Evolutionary conservation across 2,888 invertebrate genomes (phyloP), one percentile per base, ranked within the genome.

Genomic region (Andricus quercusramuli): DNA sequence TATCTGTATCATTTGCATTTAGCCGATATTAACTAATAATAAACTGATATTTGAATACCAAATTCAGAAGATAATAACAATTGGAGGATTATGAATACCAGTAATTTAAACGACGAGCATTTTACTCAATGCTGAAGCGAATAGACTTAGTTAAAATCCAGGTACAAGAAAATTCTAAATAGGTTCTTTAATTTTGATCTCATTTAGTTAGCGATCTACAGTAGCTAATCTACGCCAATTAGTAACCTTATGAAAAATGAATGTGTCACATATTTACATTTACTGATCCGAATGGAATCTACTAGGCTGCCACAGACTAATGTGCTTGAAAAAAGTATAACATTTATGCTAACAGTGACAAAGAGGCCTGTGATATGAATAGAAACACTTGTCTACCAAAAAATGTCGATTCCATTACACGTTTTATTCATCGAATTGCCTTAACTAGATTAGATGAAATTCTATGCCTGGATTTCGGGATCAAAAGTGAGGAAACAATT

Each of bases 191-290:
- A 41, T 47, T 56, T 47, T 70, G 70, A 29, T 70, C 51, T 11
- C 51, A 29, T 29, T 70, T 70, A 47, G 29, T 51, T 44, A 70
- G 47, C 47, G 29, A 70, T 70, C 51, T 56, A n/a, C 70, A 51
- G 59, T 29, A 56, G 70, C 51, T 25, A 29, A 51, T 51, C 47
- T 56, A 29, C 51, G 56, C 5, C 74, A 74, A 74, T 74, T 74
- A 74, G 56, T 56, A 74, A 15, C 74, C 74, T 74, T 32, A 29
- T 56, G 56, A 15, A 56, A 74, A 74, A 74, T 32, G 74, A 74
- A 74, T 56, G 51, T 47, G 67, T 70, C 29, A 74, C 11, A 70
- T 51, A 74, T 56, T 56, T 74, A 32, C 32, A 74, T n/a, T 74
- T 74, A 74, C n/a, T 74, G 15, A 44, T 44, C 15, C 15, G 44